Base-by-base conservation (phyloP, 2,113 vertebrate species). In the Cepphus grylle region DNA sequence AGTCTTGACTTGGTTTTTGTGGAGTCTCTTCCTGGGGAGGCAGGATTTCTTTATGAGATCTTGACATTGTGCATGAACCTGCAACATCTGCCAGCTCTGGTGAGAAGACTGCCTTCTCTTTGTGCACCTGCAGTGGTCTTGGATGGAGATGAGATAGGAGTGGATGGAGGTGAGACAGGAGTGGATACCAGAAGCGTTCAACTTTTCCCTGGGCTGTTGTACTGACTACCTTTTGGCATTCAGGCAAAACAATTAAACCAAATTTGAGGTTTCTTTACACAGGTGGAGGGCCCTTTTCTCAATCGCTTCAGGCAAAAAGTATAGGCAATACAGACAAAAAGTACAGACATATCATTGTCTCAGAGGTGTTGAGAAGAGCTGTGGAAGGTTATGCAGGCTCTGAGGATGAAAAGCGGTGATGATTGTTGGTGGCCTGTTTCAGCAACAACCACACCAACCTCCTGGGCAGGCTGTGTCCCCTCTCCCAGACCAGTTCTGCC, bases 361-460 rank as follows among this genome's bases (percentile, higher is more conserved):
- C n/a, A 36, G 58, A 53, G 10, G 3, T n/a, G 22, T 32, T 26
- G 17, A 36, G 14, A 62, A 9, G 58, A 70, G 36, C 38, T 40
- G 14, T 72, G 52, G 27, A 43, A 74, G 9, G 21, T 55, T 15
- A 18, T 65, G 6, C 7, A 52, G 21, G 12, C 7, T 88, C 34
- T 0, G 0, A 40, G 50, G 12, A 59, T 55, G 43, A 56, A 47
- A 84, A 76, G 7, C 14, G 9, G 4, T 30, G 21, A 32, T 32
- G 11, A 40, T 21, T 78, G 4, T 29, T 52, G 42, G 38, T 30
- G 6, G 2, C 36, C 19, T 77, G 4, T 45, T 72, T 65, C 65
- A 84, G 40, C n/a, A 52, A 27, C 18, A 88, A 55, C 34, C 11
- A 40, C 52, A 56, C 16, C 42, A 55, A 5, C 1, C 2, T 11